Base-by-base conservation (phyloP, 2,888 invertebrate species). In the Lamellibrachia satsuma region DNA sequence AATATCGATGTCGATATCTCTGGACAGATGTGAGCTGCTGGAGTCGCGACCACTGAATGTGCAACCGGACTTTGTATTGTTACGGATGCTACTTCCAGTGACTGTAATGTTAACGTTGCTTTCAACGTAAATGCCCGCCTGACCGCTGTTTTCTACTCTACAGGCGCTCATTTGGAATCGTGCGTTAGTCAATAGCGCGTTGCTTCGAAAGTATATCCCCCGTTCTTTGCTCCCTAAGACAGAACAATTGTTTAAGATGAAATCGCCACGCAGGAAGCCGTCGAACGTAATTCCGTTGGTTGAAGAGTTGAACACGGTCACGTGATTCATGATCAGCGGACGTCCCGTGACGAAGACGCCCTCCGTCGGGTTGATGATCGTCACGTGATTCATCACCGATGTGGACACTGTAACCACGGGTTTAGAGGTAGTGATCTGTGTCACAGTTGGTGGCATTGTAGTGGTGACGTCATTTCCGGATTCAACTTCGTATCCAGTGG, bases 371-470 rank as follows among this genome's bases (percentile, higher is more conserved):
- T 75, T 75, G 22, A 75, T 75, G 75, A 75, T 22, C n/a, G 11
- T 75, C 75, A 75, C 75, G 75, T 75, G 75, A 22, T 11, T 75
- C 75, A 75, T 75, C 75, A 75, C 75, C 75, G 75, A 75, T n/a
- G 75, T 6, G 0, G 75, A 4, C 75, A 75, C 6, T 75, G 75
- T 75, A 75, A 75, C 75, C 11, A 0, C 75, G 15, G 75, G 75
- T 6, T 6, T 75, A 15, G 75, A 3, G 75, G 75, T 75, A 75
- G 75, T 75, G 75, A 22, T 75, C 75, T 6, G n/a, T 75, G 75
- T n/a, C 75, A 75, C 22, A 22, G 75, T 75, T 22, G 75, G 2
- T 6, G 15, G 15, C 4, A 22, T 11, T 75, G 75, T 75, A 75
- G 75, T 22, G 15, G 75, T 75, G 22, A 22, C 11, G 75, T 75